phyloP scores from a whole-genome alignment of 2,797 vertebrate species.

The Tangara arthus region DNA sequence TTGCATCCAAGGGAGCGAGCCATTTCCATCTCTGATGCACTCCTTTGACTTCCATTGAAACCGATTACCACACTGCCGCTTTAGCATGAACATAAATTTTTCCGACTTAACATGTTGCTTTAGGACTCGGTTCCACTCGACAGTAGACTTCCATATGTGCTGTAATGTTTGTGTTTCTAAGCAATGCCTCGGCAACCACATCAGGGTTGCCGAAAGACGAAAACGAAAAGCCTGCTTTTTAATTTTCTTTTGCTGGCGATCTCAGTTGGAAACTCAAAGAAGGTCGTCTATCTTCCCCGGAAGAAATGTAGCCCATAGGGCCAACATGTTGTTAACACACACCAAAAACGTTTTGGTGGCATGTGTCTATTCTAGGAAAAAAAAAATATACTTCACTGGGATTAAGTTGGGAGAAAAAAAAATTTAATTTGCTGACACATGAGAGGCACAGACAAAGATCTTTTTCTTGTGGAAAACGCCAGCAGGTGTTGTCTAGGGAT shows the following conservation, averaged over 20 bases:
- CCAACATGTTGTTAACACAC: slow-evolving; percentile 5
- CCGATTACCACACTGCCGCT: slow-evolving; percentile 53
- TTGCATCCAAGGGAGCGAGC: background rate
- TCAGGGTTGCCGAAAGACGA: slow-evolving; percentile 45
- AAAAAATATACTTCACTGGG: background rate
- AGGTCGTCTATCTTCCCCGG: slow-evolving; percentile 48
- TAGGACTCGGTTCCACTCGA: slow-evolving; percentile 57
- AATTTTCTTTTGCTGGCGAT: slow-evolving; percentile 64
- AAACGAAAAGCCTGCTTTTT: slow-evolving; percentile 57
- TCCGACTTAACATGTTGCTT: slow-evolving; percentile 70
- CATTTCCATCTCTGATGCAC: slow-evolving; percentile 35
- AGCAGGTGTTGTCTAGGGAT: slow-evolving; percentile 47
- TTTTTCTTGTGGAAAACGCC: slow-evolving; percentile 27
- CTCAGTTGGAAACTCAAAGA: slow-evolving; percentile 63
- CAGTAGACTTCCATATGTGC: slow-evolving; percentile 69
- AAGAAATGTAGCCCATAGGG: background rate
- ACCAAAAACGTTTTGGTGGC: slow-evolving; percentile 10
- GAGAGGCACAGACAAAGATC: slow-evolving; percentile 23
- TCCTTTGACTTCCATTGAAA: slow-evolving; percentile 55
- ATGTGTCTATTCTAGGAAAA: background rate
- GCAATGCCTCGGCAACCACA: slow-evolving; percentile 64
- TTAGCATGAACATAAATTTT: slow-evolving; percentile 66
- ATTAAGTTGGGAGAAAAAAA: slow-evolving; percentile 17
- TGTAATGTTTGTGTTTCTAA: slow-evolving; percentile 71
- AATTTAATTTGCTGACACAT: slow-evolving; percentile 30